phyloP scores from a whole-genome alignment of 1,140 invertebrate genomes.

The Cyrtorhinus lividipennis region DNA sequence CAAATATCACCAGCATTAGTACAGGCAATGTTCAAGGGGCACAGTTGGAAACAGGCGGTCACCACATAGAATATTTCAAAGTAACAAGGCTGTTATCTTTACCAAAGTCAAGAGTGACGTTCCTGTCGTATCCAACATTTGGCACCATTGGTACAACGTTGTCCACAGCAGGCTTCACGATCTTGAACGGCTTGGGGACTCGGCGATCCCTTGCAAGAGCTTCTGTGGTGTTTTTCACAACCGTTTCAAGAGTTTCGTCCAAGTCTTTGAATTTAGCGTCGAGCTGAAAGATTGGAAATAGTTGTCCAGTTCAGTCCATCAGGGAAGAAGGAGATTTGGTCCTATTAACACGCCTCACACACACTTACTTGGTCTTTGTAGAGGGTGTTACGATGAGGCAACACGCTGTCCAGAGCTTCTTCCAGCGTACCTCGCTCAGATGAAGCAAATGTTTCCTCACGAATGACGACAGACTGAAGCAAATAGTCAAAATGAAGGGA shows the following conservation, averaged over 20 bases:
- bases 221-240: neutral
- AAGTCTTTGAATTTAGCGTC: neutral
- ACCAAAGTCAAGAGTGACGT: neutral
- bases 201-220: neutral
- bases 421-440: neutral
- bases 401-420: neutral
- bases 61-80: no score
- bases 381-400: neutral
- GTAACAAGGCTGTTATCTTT: no score
- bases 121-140: constrained; percentile 4
- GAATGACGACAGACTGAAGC: neutral
- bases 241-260: neutral
- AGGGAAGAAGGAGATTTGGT: neutral
- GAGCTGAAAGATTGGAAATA: neutral
- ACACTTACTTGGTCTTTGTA: neutral
- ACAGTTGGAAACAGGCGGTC: no score
- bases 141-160: neutral
- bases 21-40: no score
- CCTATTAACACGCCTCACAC: no score
- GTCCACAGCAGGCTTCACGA: neutral
- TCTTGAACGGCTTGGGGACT: neutral
- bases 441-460: neutral
- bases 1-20: no score
- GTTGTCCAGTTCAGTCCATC: neutral
- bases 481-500: no score